These are phyloP conservation scores for Scaptomyza reducta DNA, from an alignment of 2,888 invertebrate species.

Conservation along the genomic window DNA sequence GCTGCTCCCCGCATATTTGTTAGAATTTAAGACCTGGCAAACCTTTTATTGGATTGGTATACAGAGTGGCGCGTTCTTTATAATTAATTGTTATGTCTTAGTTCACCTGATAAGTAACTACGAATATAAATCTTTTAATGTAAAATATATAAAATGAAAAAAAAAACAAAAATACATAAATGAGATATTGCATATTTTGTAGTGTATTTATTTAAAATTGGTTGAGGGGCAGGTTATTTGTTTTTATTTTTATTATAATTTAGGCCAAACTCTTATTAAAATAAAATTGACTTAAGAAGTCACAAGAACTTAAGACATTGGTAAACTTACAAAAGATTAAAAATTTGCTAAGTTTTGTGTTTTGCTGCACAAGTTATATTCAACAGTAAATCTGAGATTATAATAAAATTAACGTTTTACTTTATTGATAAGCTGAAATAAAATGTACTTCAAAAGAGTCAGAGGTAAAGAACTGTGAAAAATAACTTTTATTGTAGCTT, in stretches of 20 bases:
- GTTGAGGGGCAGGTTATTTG: neutral
- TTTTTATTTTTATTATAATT: neutral
- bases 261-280: neutral
- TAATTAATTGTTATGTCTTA: conserved; percentile 90
- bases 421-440: no score
- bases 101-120: conserved; percentile 84
- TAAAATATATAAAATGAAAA: conserved; percentile 61
- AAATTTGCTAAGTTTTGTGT: neutral
- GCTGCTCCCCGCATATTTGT: conserved; percentile 94
- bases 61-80: conserved; percentile 92
- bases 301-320: neutral
- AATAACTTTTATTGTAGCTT: no score
- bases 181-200: neutral
- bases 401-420: no score
- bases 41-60: conserved; percentile 94
- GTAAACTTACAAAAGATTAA: neutral
- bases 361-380: neutral
- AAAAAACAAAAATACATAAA: conserved; percentile 2
- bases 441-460: no score
- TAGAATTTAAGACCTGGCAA: conserved; percentile 94
- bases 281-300: neutral
- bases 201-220: neutral
- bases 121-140: conserved; percentile 77
- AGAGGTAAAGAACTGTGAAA: no score
- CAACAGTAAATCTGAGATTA: neutral